These are phyloP conservation scores for Trichopoda pennipes DNA, from an alignment of 2,888 invertebrate genomes.

Conservation along the genomic window DNA sequence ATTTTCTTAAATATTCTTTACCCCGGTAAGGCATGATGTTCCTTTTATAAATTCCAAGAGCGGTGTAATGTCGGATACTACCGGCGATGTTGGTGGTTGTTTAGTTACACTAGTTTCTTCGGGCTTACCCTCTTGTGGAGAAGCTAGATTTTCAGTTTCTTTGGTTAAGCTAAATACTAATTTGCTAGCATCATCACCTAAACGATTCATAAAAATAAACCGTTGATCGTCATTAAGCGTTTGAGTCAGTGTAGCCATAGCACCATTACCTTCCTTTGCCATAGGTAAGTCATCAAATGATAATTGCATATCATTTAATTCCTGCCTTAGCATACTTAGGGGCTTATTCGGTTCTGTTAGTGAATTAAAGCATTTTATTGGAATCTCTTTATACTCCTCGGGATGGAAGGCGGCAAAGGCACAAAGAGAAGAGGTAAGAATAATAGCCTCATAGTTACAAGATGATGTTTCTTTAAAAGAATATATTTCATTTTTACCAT, in stretches of 20 bases:
- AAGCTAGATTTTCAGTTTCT: conserved; percentile 70
- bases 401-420: conserved; percentile 93
- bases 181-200: conserved; percentile 80
- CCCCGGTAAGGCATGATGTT: conserved; percentile 92
- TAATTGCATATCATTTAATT: conserved; percentile 87
- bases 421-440: conserved; percentile 93
- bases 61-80: conserved; percentile 84
- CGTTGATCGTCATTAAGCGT: conserved; percentile 70
- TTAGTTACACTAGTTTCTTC: conserved; percentile 57
- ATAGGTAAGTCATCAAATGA: conserved; percentile 80
- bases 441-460: conserved; percentile 96
- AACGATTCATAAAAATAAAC: conserved; percentile 71
- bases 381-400: conserved; percentile 88
- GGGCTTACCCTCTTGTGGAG: conserved; percentile 61
- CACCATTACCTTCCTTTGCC: conserved; percentile 72
- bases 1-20: conserved; percentile 77
- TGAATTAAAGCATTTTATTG: conserved; percentile 88
- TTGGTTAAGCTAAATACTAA: conserved; percentile 73
- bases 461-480: conserved; percentile 95
- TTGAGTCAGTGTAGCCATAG: conserved; percentile 80
- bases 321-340: conserved; percentile 86
- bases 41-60: conserved; percentile 91
- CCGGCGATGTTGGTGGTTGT: conserved; percentile 65
- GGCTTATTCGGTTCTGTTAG: conserved; percentile 87
- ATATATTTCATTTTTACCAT: conserved; percentile 95